A percentile compares a stretch with the other conserved stretches of the same genome.
Evolutionary conservation across 2,797 vertebrate species (phyloP).

Genomic region (Iguana delicatissima): DNA sequence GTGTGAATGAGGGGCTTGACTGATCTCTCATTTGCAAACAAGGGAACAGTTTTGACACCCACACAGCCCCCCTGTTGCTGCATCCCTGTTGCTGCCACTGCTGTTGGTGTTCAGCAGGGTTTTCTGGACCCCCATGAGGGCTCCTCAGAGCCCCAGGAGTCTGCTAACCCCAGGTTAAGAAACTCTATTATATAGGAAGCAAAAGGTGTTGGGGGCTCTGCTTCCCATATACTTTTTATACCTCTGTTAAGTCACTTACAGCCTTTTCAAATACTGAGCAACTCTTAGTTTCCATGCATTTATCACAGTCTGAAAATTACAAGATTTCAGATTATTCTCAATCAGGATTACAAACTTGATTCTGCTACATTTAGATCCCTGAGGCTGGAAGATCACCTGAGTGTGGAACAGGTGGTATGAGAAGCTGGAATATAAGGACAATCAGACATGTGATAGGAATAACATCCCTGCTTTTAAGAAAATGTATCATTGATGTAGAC

Average conservation of each 20-base stretch:
- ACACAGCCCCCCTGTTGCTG: too few relatives aligned
- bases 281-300: not conserved
- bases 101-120: too few relatives aligned
- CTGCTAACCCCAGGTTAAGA: too few relatives aligned
- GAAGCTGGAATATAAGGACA: not conserved
- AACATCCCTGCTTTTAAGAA: not conserved
- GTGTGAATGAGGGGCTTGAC: too few relatives aligned
- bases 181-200: not conserved
- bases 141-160: too few relatives aligned
- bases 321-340: not conserved
- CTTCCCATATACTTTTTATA: not conserved
- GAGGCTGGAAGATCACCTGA: not conserved
- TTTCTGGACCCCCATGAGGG: too few relatives aligned
- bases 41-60: too few relatives aligned
- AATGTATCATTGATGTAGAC: not conserved
- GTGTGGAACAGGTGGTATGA: not conserved
- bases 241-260: not conserved
- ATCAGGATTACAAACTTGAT: not conserved
- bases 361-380: not conserved
- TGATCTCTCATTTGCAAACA: too few relatives aligned
- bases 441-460: not conserved
- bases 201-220: not conserved
- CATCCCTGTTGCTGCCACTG: too few relatives aligned
- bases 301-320: too few relatives aligned
- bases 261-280: not conserved